phyloP scores from a whole-genome alignment of 1,140 invertebrate species.

The Hylaeus anthracinus region DNA sequence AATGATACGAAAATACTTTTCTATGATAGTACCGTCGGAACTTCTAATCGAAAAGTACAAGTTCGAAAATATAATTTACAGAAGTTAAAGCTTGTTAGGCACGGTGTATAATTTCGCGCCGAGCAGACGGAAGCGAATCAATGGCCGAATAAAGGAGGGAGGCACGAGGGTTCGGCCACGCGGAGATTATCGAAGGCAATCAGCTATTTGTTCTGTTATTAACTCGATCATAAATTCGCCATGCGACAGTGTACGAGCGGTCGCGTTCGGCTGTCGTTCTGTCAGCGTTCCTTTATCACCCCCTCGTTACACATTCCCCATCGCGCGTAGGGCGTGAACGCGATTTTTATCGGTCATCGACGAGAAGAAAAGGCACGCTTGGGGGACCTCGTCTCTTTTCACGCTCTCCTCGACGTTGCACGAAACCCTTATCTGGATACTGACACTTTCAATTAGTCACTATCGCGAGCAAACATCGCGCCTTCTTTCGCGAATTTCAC shows the following conservation, averaged over 20 bases:
- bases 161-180: neutral
- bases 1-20: too few relatives aligned
- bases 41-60: too few relatives aligned
- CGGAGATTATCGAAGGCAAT: conserved; percentile 53
- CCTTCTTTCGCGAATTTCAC: neutral
- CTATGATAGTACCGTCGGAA: too few relatives aligned
- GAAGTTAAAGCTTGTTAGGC: too few relatives aligned
- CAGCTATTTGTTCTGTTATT: conserved; percentile 56
- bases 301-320: conserved; percentile 53
- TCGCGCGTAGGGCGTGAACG: conserved; percentile 49
- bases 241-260: conserved; percentile 27
- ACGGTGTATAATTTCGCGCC: too few relatives aligned
- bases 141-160: neutral
- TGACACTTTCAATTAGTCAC: conserved; percentile 50
- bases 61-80: too few relatives aligned
- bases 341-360: conserved; percentile 59
- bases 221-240: conserved; percentile 59
- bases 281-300: conserved; percentile 48
- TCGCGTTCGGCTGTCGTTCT: conserved; percentile 44
- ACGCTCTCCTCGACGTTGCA: neutral
- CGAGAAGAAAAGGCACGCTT: conserved; percentile 39
- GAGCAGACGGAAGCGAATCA: neutral
- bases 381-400: conserved; percentile 32
- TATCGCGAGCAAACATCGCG: conserved; percentile 26
- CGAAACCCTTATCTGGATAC: conserved; percentile 29